phyloP scores from a whole-genome alignment of 2,888 invertebrate genomes.

The Gisinianus flammeolus region DNA sequence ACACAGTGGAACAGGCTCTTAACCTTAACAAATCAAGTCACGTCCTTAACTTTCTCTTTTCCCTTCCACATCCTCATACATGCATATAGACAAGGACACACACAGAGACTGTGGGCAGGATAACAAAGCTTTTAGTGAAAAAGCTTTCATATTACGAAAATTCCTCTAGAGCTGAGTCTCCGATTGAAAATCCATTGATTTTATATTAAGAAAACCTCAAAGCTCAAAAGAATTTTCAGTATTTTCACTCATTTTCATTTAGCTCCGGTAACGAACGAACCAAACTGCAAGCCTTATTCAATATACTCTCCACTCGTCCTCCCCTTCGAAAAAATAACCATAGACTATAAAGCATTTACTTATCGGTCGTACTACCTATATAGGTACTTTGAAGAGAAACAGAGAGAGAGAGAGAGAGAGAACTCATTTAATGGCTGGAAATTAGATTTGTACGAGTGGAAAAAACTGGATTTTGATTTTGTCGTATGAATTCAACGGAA shows the following conservation, averaged over 20 bases:
- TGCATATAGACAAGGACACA: too few relatives aligned
- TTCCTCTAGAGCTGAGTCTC: neutral
- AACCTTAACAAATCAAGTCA: slow-evolving; percentile 2
- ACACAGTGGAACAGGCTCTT: neutral
- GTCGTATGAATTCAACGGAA: too few relatives aligned
- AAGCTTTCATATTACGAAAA: slow-evolving; percentile 21
- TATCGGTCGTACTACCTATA: neutral
- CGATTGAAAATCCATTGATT: slow-evolving; percentile 21
- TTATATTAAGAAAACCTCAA: slow-evolving; percentile 8
- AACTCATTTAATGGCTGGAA: neutral
- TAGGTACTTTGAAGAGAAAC: neutral
- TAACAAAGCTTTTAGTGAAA: slow-evolving; percentile 30
- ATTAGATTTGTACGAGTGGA: neutral
- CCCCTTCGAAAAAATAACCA: too few relatives aligned
- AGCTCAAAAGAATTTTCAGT: slow-evolving; percentile 6
- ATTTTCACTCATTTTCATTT: neutral
- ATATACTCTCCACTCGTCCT: too few relatives aligned
- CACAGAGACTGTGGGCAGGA: too few relatives aligned
- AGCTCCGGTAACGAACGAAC: neutral
- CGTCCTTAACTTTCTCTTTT: neutral
- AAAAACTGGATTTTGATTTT: too few relatives aligned
- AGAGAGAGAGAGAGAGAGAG: neutral
- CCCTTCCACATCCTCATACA: neutral
- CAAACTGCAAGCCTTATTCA: too few relatives aligned
- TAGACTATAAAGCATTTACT: too few relatives aligned